Conservation (phyloP, 2,797 vertebrate genomes). For the Manis crassicaudata region DNA sequence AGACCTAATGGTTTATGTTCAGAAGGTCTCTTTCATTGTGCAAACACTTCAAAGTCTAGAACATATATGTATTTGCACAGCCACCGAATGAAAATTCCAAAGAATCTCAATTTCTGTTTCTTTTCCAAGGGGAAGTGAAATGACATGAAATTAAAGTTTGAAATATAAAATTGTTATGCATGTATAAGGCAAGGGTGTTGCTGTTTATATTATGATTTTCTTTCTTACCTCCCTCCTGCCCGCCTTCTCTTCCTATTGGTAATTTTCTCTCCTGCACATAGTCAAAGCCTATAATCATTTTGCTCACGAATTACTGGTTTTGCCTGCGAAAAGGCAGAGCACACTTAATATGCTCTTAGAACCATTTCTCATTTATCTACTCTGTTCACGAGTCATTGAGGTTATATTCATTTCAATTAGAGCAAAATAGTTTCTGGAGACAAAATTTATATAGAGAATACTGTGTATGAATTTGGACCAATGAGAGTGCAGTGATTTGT, state of each 20-base stretch:
- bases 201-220: slow-evolving; percentile 20
- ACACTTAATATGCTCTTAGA: not conserved
- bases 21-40: not conserved
- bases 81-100: not conserved
- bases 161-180: not conserved
- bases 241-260: not conserved
- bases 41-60: not conserved
- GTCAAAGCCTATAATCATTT: not conserved
- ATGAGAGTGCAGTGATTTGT: not conserved
- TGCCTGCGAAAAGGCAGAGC: not conserved
- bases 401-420: not conserved
- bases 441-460: not conserved
- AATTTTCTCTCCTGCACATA: not conserved
- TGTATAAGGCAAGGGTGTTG: not conserved
- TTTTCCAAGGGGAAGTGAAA: not conserved
- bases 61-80: not conserved
- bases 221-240: not conserved
- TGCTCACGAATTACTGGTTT: not conserved
- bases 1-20: not conserved
- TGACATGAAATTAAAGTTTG: not conserved
- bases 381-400: not conserved
- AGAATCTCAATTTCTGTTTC: not conserved
- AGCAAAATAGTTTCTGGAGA: not conserved
- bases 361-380: not conserved
- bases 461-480: not conserved